Evolutionary conservation across 2,888 invertebrate species (phyloP).

Genomic region (Microplitis manilae): DNA sequence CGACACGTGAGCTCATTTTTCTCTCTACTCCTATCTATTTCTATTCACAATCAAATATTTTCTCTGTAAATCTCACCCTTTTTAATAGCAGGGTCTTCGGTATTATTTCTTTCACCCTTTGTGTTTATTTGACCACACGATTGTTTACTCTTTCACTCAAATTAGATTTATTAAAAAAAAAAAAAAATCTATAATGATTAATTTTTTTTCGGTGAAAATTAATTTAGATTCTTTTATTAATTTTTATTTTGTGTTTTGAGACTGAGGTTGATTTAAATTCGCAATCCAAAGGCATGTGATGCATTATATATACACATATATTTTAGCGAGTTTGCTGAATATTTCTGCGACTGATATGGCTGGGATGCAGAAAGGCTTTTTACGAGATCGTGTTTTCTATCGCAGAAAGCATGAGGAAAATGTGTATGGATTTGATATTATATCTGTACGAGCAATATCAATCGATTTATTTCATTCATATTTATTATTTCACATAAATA

Average conservation of each 20-base stretch:
- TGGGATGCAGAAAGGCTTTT: constrained; percentile 19
- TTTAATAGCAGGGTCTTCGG: not conserved
- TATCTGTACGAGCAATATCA: too few relatives aligned
- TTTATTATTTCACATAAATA: not conserved
- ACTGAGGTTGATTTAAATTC: too few relatives aligned
- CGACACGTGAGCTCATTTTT: not conserved
- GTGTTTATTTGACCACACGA: not conserved
- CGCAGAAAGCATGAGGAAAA: constrained; percentile 26
- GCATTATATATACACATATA: not conserved
- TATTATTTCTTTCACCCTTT: not conserved
- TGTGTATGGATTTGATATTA: constrained; percentile 16
- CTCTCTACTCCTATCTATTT: not conserved
- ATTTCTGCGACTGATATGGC: not conserved
- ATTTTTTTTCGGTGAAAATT: too few relatives aligned
- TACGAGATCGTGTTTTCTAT: constrained; percentile 4
- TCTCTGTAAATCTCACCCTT: not conserved
- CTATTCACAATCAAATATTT: not conserved
- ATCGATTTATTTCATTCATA: not conserved
- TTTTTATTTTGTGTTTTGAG: too few relatives aligned
- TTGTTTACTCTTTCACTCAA: too few relatives aligned
- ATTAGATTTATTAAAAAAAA: too few relatives aligned
- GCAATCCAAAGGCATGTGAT: too few relatives aligned
- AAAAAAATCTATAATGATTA: too few relatives aligned
- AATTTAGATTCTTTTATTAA: too few relatives aligned
- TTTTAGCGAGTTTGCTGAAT: constrained; percentile 14